These are phyloP conservation scores for Laothoe populi DNA, from an alignment of 2,888 invertebrate genomes.

Conservation along the genomic window DNA sequence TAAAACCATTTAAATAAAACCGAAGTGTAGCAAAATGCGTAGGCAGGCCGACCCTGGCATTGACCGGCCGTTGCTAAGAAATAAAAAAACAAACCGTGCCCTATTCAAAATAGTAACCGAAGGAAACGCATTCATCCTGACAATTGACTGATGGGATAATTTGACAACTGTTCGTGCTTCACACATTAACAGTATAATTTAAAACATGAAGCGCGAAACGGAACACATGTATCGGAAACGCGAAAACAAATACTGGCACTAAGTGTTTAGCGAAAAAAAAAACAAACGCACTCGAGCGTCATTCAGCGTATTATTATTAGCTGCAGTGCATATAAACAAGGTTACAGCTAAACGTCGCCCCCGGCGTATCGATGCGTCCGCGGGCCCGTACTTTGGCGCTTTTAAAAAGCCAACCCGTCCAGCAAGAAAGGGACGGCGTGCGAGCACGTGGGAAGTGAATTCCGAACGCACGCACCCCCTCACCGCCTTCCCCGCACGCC, in stretches of 20 bases:
- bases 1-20: conserved; percentile 20
- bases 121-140: conserved; percentile 22
- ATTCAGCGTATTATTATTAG: conserved; percentile 80
- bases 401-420: conserved; percentile 83
- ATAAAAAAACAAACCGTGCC: conserved; percentile 16
- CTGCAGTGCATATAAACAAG: conserved; percentile 80
- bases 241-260: conserved; percentile 61
- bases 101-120: conserved; percentile 4
- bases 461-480: conserved; percentile 83
- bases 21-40: conserved; percentile 16
- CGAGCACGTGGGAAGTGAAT: conserved; percentile 83
- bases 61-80: conserved; percentile 14
- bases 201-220: conserved; percentile 56
- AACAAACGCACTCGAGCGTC: conserved; percentile 69
- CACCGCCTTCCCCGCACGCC: conserved; percentile 52
- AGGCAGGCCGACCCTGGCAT: conserved; percentile 19
- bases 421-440: conserved; percentile 77
- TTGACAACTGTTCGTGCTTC: conserved; percentile 12
- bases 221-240: conserved; percentile 62
- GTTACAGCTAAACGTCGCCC: conserved; percentile 72
- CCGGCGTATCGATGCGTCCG: conserved; percentile 79
- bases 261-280: conserved; percentile 63
- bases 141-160: conserved; percentile 19
- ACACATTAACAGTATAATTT: conserved; percentile 40
- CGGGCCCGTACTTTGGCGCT: conserved; percentile 64